These are phyloP conservation scores for Apodemus speciosus DNA, from an alignment of 2,113 vertebrate species.

Conservation along the genomic window DNA sequence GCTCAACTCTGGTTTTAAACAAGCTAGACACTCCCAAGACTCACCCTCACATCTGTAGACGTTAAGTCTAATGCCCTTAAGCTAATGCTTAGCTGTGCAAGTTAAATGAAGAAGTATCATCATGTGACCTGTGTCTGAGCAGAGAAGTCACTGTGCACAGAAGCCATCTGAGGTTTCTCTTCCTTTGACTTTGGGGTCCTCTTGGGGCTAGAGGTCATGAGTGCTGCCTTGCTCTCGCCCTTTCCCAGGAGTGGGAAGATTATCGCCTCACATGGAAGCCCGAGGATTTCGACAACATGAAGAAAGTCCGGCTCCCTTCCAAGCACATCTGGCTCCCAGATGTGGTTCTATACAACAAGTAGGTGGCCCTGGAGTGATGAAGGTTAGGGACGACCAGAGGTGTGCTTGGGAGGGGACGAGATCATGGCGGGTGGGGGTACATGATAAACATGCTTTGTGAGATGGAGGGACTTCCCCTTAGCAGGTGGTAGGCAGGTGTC, in stretches of 20 bases:
- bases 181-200: neutral
- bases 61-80: neutral
- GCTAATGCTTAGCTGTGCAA: neutral
- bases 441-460: neutral
- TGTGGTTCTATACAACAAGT: constrained; percentile 99
- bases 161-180: neutral
- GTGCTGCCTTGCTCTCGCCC: neutral
- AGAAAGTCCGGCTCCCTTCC: constrained; percentile 96
- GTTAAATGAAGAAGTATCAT: neutral
- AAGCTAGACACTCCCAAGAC: neutral
- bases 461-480: neutral
- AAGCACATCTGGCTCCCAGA: constrained; percentile 99
- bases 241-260: constrained; percentile 95
- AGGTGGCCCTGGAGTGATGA: constrained; percentile 74
- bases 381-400: neutral
- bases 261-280: constrained; percentile 96
- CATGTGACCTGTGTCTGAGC: neutral
- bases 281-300: constrained; percentile 96
- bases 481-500: neutral
- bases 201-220: neutral
- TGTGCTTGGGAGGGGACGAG: neutral
- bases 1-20: neutral
- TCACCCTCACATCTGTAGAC: neutral
- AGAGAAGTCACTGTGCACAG: neutral
- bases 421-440: neutral